Base-by-base conservation (phyloP, 2,113 vertebrate genomes). In the Carassius auratus region DNA sequence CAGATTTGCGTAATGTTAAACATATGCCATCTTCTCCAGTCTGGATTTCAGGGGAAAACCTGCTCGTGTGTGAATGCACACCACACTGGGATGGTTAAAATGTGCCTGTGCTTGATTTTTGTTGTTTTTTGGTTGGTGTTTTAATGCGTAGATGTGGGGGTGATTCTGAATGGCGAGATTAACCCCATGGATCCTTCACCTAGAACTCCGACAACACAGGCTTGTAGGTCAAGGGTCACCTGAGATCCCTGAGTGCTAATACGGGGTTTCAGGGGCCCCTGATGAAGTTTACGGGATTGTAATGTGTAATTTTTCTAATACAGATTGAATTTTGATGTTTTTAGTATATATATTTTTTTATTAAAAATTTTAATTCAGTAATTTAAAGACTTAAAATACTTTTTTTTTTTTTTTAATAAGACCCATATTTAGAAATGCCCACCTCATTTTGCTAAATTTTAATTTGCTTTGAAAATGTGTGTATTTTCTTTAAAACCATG, bases 1-100 rank as follows among this genome's bases (percentile, higher is more conserved):
- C 85, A 85, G 87, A 90, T 86, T 88, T 83, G 78, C 26, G 48
- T 88, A 89, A 91, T 89, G 78, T 86, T 88, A 85, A 88, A 89
- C 86, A 88, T 68, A 86, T 83, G 89, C 86, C 26, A 26, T 71
- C 64, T 85, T 83, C 74, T 73, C 57, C 87, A 84, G 85, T 79
- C 86, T 30, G 36, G 75, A 33, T 82, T 90, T 82, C 36, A 74
- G 84, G 84, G 84, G 83, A 83, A 88, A 88, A 86, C 86, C 76
- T 85, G 66, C 66, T 69, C 52, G 62, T 85, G 71, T 23, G 52
- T 62, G 42, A 59, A 77, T 76, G 19, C 73, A 69, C 26, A 84
- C n/a, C 82, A 80, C 52, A 79, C 73, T 3, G 66, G 79, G 83
- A 59, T 81, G 80, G 66, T 17, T 42, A 69, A 83, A 84, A 61